Percentiles rank a stretch among this genome's conserved stretches.
Evolutionary conservation across 2,888 invertebrate species (phyloP).

Genomic region (Prosapia bicincta): DNA sequence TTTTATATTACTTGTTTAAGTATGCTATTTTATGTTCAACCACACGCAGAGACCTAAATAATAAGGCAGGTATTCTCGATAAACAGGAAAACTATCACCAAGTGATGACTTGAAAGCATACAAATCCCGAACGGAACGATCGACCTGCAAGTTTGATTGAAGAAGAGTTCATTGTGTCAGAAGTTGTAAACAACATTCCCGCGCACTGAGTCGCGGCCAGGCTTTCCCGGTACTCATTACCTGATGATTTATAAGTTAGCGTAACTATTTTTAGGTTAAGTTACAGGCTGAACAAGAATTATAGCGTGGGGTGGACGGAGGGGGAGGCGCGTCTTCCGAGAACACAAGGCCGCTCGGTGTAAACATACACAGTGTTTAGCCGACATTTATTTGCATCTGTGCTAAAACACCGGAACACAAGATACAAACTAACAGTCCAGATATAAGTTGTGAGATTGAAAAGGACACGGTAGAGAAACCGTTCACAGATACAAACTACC

Average conservation of each 20-base stretch:
- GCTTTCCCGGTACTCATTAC: not conserved
- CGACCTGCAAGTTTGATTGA: too few relatives aligned
- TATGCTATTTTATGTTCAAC: too few relatives aligned
- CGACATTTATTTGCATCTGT: not conserved
- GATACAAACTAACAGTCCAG: too few relatives aligned
- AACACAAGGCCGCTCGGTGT: not conserved
- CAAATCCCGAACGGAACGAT: too few relatives aligned
- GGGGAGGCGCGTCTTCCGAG: not conserved
- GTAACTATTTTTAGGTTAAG: not conserved
- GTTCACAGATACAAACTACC: too few relatives aligned
- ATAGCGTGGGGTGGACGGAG: not conserved
- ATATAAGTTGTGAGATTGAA: too few relatives aligned
- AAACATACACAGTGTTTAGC: not conserved
- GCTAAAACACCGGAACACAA: not conserved
- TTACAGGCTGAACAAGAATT: not conserved
- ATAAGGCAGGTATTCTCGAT: too few relatives aligned
- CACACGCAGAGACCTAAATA: too few relatives aligned
- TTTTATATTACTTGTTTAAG: too few relatives aligned
- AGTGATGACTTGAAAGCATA: too few relatives aligned
- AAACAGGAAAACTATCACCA: too few relatives aligned
- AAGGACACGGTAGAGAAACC: too few relatives aligned
- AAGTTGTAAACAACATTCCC: not conserved
- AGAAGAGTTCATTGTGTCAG: not conserved
- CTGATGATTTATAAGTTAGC: not conserved
- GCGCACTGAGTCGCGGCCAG: not conserved